Evolutionary conservation across 2,797 vertebrate species (phyloP), one percentile per base, ranked within the genome.

Genomic region (Adrianichthys oophorus): DNA sequence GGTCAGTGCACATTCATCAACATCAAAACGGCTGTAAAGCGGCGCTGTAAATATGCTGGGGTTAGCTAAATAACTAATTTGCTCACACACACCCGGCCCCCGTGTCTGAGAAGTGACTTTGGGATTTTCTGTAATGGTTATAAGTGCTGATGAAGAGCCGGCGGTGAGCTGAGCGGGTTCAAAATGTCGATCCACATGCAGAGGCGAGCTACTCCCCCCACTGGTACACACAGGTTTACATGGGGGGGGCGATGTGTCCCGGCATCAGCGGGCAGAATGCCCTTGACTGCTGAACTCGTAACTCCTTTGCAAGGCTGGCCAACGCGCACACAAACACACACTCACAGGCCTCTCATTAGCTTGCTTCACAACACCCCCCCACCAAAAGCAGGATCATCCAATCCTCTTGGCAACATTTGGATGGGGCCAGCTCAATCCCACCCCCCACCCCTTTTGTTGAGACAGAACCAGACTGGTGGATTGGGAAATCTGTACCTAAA

Each of bases 321-420:
- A 65, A 41, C 70, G 76, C 66, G 72, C 65, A 64, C 73, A 75
- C 66, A 74, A 72, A 63, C 64, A 75, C 64, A 72, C 64, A 78
- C 54, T 1, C 0, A 37, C 3, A 46, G 68, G 73, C 75, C 72
- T 55, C 82, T 87, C 84, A 90, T 90, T 91, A 84, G 84, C 84
- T 90, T 87, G 82, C 81, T 85, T 87, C 85, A 83, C 83, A 86
- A 82, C 77, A 82, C 83, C 68, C 72, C 65, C 69, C 70, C 58
- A 29, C 32, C 32, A 37, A 37, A 37, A 91, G 87, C 79, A 87
- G 85, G 86, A 90, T 90, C 89, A 90, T 89, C 85, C 79, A 80
- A 67, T 74, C 82, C 78, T 83, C 80, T 82, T 79, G 74, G 81
- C 73, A 78, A 76, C 69, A 37, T 82, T 82, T 68, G 80, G 83